Base-by-base conservation (phyloP, 1,140 invertebrate species). In the Sweltsa coloradensis region DNA sequence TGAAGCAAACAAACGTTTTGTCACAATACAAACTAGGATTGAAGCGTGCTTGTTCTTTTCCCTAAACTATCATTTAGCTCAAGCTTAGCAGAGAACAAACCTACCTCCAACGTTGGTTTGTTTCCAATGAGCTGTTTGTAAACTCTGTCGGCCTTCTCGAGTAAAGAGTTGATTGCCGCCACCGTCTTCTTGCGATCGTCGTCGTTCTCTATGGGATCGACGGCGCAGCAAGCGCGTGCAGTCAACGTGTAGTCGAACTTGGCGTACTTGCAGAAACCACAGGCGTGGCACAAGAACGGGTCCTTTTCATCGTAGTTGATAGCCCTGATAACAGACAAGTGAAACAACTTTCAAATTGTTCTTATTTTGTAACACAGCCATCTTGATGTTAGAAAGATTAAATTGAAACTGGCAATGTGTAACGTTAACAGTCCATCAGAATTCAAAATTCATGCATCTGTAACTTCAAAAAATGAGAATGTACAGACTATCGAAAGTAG, bases 251-350 rank as follows among this genome's bases (percentile, higher is more conserved):
- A 94, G 68, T 98, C 95, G 65, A 99, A 97, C 66, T 97, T 97
- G n/a, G 94, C 95, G 68, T 98, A 98, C 68, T 98, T 98, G 71
- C 94, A 98, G 67, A 97, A 98, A 2, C 95, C 95, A 69, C 95
- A 99, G 6, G 92, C 86, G 67, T 97, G 95, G 63, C 95, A 98
- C 11, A 99, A 66, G 75, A 98, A 98, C 2, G 95, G 95, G 73
- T 98, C 95, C 63, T 97, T 96, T 64, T 98, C 94, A 64, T 98
- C 95, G 68, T 99, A 98, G 68, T 98, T 98, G 52, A 98, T 99
- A 0, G 94, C 89, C 13, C 85, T 78, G 59, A 45, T 63, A 48
- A 41, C 49, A 53, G 23, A 40, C 27, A 47, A 19, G 34, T 21
- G 19, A 23, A 22, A 14, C 34, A 41, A 49, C 29, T 18, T 48